A percentile compares a stretch with the other conserved stretches of the same genome.
Conservation (phyloP, 2,888 invertebrate species). For the Agrotis segetum region DNA sequence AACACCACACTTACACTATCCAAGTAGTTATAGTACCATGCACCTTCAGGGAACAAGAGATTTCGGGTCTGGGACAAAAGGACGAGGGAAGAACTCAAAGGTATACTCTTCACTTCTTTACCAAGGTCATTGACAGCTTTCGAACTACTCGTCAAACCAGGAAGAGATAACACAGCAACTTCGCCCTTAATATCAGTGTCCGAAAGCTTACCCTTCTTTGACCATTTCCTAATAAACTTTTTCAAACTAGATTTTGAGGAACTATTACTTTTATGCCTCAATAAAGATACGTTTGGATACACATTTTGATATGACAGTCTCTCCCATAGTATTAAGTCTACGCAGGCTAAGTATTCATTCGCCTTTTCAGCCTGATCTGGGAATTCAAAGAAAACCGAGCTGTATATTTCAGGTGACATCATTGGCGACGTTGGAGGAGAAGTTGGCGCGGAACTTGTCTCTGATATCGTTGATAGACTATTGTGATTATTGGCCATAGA, state of each 20-base stretch:
- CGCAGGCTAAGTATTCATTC: conserved; percentile 77
- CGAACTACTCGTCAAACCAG: conserved; percentile 80
- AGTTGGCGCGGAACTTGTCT: conserved; percentile 75
- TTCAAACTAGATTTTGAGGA: conserved; percentile 80
- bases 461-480: conserved; percentile 84
- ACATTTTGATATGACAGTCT: conserved; percentile 78
- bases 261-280: conserved; percentile 74
- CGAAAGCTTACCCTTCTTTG: conserved; percentile 73
- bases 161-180: conserved; percentile 82
- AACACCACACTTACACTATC: conserved; percentile 87
- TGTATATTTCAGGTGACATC: conserved; percentile 81
- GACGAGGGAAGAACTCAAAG: conserved; percentile 82
- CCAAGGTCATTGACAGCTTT: conserved; percentile 81
- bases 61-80: conserved; percentile 83
- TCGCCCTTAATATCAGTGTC: conserved; percentile 77
- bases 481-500: conserved; percentile 67
- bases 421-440: conserved; percentile 70
- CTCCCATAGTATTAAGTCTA: conserved; percentile 88
- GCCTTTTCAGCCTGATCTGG: conserved; percentile 73
- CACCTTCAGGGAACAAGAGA: conserved; percentile 82
- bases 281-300: conserved; percentile 81
- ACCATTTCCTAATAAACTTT: conserved; percentile 75
- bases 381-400: conserved; percentile 86
- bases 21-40: conserved; percentile 89
- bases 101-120: conserved; percentile 81